phyloP scores from a whole-genome alignment of 2,888 invertebrate species.

The Drymonia ruficornis region DNA sequence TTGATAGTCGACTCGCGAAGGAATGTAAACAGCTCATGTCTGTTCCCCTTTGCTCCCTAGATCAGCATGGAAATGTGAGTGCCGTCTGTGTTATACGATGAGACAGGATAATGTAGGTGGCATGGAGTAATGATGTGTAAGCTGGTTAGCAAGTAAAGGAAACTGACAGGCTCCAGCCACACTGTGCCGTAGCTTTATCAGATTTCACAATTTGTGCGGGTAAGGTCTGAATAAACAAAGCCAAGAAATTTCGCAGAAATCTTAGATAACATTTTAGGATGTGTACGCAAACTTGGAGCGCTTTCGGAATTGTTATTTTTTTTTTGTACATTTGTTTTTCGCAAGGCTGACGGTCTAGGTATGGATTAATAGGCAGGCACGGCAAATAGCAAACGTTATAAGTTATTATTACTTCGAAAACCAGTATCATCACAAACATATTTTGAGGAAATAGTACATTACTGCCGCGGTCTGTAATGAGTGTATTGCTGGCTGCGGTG shows the following conservation, averaged over 20 bases:
- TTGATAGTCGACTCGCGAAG: neutral
- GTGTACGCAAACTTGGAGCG: no score
- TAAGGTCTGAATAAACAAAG: neutral
- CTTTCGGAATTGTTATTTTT: no score
- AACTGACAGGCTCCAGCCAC: neutral
- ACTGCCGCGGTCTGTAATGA: no score
- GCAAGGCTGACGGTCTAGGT: no score
- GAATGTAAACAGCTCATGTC: neutral
- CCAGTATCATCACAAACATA: neutral
- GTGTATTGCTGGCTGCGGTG: no score
- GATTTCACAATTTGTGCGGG: no score
- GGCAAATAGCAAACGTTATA: neutral
- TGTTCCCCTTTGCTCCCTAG: constrained; percentile 18
- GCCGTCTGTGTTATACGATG: constrained; percentile 20
- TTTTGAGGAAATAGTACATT: no score
- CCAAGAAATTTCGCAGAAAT: neutral
- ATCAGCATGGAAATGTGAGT: constrained; percentile 11
- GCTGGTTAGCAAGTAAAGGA: neutral
- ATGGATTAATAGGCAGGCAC: no score
- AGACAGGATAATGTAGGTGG: constrained; percentile 19
- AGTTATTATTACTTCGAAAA: neutral
- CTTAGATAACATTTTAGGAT: neutral
- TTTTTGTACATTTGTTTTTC: no score
- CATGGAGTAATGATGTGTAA: constrained; percentile 12
- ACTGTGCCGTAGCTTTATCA: no score